Conservation (phyloP, 2,888 invertebrate genomes). For the Acanthopleura granulata region DNA sequence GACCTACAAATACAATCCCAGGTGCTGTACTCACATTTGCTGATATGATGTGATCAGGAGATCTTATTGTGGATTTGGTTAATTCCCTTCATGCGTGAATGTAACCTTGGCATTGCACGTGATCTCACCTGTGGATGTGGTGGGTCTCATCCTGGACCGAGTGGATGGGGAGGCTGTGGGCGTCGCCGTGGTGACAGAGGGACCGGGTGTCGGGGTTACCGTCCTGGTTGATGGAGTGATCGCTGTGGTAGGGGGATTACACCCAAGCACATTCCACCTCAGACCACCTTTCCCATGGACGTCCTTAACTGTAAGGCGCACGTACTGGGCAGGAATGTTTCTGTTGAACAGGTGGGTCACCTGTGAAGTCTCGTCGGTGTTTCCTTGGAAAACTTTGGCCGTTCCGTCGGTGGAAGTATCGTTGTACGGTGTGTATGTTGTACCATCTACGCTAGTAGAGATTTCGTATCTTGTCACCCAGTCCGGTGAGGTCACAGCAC, state of each 20-base stretch:
- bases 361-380: slow-evolving; percentile 39
- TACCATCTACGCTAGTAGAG: slow-evolving; percentile 46
- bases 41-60: no score
- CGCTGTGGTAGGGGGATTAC: slow-evolving; percentile 38
- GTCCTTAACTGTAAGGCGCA: slow-evolving; percentile 39
- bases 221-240: slow-evolving; percentile 25
- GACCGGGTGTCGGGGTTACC: slow-evolving; percentile 23
- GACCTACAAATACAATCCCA: no score
- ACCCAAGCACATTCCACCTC: slow-evolving; percentile 54
- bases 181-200: slow-evolving; percentile 24
- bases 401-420: slow-evolving; percentile 32
- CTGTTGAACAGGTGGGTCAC: slow-evolving; percentile 44
- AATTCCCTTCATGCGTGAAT: no score
- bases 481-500: slow-evolving; percentile 33
- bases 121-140: slow-evolving; percentile 27
- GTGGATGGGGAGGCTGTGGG: slow-evolving; percentile 18
- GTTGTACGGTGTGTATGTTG: slow-evolving; percentile 35
- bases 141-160: neutral
- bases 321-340: slow-evolving; percentile 43
- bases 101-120: neutral
- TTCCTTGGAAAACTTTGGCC: slow-evolving; percentile 43
- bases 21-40: no score
- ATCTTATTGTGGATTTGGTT: no score
- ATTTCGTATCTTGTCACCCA: slow-evolving; percentile 46
- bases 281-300: slow-evolving; percentile 49